phyloP scores from a whole-genome alignment of 2,888 invertebrate genomes.

The Torymus texanus region DNA sequence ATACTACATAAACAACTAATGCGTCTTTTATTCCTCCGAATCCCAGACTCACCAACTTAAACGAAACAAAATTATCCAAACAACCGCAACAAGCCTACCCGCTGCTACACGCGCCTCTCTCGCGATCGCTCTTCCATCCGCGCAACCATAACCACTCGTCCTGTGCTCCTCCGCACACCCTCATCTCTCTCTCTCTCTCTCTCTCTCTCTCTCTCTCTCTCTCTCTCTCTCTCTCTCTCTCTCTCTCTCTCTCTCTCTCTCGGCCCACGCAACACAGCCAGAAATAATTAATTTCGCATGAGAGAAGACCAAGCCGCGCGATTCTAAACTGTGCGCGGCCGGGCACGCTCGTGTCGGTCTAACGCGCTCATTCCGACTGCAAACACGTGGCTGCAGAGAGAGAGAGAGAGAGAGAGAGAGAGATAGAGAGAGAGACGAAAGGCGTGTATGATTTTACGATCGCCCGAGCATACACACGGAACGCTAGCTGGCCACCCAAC shows the following conservation, averaged over 20 bases:
- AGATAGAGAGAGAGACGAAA: not conserved
- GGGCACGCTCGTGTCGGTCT: not conserved
- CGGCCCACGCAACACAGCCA: not conserved
- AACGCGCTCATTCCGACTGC: not conserved
- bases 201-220: not conserved
- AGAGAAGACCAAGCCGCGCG: constrained; percentile 9
- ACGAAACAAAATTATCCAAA: too few relatives aligned
- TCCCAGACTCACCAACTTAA: too few relatives aligned
- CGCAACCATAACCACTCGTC: too few relatives aligned
- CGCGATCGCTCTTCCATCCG: too few relatives aligned
- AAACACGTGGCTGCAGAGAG: constrained; percentile 1
- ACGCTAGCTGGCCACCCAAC: too few relatives aligned
- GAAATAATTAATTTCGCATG: constrained; percentile 49
- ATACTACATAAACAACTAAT: too few relatives aligned
- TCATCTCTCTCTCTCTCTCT: not conserved
- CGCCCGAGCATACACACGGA: constrained; percentile 5
- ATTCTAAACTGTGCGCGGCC: not conserved
- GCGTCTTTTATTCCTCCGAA: too few relatives aligned
- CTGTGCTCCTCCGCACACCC: too few relatives aligned
- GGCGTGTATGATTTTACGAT: constrained; percentile 45
- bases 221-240: too few relatives aligned
- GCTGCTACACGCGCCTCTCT: too few relatives aligned
- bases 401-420: not conserved
- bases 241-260: not conserved
- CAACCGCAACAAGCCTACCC: too few relatives aligned